These are phyloP conservation scores for Diabrotica virgifera DNA, from an alignment of 1,140 invertebrate genomes.

Conservation along the genomic window DNA sequence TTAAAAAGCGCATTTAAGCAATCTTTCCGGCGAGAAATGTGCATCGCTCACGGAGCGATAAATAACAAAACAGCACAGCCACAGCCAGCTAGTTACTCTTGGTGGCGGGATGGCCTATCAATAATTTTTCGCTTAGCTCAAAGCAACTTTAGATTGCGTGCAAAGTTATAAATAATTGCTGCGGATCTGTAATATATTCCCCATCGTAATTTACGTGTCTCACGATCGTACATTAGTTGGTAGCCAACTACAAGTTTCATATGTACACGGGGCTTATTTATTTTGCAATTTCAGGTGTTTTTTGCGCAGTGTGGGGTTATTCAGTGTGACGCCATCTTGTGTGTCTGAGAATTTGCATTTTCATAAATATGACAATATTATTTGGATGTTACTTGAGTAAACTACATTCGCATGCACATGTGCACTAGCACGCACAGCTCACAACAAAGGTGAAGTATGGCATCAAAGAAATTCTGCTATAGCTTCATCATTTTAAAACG, in stretches of 20 bases:
- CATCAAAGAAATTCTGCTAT: too few relatives aligned
- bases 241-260: slow-evolving; percentile 30
- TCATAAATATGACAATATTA: slow-evolving; percentile 9
- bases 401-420: not conserved
- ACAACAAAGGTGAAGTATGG: too few relatives aligned
- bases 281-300: slow-evolving; percentile 19
- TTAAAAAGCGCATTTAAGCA: not conserved
- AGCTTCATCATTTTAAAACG: too few relatives aligned
- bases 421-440: too few relatives aligned
- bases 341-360: slow-evolving; percentile 9
- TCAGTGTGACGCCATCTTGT: slow-evolving; percentile 8
- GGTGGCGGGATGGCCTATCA: slow-evolving; percentile 15
- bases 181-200: slow-evolving; percentile 28
- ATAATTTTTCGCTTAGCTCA: slow-evolving; percentile 15
- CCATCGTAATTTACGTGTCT: slow-evolving; percentile 29
- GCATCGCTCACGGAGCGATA: not conserved
- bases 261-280: slow-evolving; percentile 20
- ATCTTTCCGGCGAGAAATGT: too few relatives aligned
- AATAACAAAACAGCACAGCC: slow-evolving; percentile 17
- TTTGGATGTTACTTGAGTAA: not conserved
- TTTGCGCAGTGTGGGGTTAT: slow-evolving; percentile 11
- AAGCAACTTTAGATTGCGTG: slow-evolving; percentile 32
- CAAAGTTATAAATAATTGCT: slow-evolving; percentile 34
- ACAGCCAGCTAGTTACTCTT: slow-evolving; percentile 18
- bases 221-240: slow-evolving; percentile 29